A percentile compares a stretch with the other conserved stretches of the same genome.
phyloP scores from a whole-genome alignment of 2,888 invertebrate genomes.

The Azorinus chamasolen region DNA sequence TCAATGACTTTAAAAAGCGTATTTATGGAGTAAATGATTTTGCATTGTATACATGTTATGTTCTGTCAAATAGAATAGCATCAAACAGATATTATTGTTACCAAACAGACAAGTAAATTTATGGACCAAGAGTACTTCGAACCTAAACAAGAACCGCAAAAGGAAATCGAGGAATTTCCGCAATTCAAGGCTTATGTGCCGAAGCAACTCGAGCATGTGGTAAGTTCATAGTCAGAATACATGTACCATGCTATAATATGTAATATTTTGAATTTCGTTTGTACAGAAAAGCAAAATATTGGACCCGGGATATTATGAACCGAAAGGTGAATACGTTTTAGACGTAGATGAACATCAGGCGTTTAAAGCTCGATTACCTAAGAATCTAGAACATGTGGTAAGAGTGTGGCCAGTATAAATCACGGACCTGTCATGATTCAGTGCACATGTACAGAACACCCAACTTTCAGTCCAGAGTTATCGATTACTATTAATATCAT shows the following conservation, averaged over 20 bases:
- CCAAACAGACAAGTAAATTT: constrained; percentile 43
- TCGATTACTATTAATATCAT: too few relatives aligned
- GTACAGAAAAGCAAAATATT: constrained; percentile 46
- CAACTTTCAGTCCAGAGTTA: too few relatives aligned
- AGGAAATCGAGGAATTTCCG: constrained; percentile 27
- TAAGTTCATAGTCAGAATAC: constrained; percentile 17
- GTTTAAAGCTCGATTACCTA: constrained; percentile 50
- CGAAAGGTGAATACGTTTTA: constrained; percentile 48
- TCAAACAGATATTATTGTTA: too few relatives aligned
- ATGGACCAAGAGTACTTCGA: constrained; percentile 46
- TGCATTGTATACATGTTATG: too few relatives aligned
- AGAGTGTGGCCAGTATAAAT: neutral
- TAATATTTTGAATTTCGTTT: too few relatives aligned
- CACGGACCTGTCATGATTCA: too few relatives aligned
- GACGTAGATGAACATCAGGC: constrained; percentile 28
- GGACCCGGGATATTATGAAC: constrained; percentile 47
- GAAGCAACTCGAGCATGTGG: constrained; percentile 55
- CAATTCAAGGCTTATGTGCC: constrained; percentile 48
- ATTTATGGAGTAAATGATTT: too few relatives aligned
- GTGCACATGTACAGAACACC: too few relatives aligned
- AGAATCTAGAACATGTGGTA: constrained; percentile 59
- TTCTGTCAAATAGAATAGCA: too few relatives aligned
- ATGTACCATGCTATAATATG: too few relatives aligned
- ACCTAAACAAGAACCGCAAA: constrained; percentile 46
- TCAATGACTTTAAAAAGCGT: too few relatives aligned